Evolutionary conservation across 2,113 vertebrate species (phyloP).

Genomic region (Pedionomus torquatus): DNA sequence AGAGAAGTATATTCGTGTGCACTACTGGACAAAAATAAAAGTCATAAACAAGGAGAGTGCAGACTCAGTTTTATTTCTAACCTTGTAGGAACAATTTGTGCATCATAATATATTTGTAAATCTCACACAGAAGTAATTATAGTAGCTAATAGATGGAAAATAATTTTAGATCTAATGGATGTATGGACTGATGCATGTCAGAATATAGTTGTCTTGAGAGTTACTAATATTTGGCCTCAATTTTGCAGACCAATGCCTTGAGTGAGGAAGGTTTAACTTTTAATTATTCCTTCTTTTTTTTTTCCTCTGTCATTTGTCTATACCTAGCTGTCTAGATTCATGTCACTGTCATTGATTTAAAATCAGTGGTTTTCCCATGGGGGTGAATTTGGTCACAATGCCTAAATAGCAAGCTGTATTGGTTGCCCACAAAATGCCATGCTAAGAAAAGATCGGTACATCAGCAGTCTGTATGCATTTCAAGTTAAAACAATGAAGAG

Average conservation of each 20-base stretch:
- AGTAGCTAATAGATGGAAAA: not conserved
- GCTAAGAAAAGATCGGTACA: not conserved
- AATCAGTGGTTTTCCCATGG: not conserved
- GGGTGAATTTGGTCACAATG: not conserved
- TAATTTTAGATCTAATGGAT: not conserved
- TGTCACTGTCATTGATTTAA: not conserved
- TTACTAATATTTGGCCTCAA: not conserved
- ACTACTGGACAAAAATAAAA: not conserved
- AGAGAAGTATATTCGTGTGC: not conserved
- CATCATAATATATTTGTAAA: not conserved
- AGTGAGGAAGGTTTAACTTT: not conserved
- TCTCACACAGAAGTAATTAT: not conserved
- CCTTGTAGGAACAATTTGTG: not conserved
- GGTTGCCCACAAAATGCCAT: not conserved
- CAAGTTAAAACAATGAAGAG: not conserved
- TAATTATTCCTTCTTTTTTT: not conserved
- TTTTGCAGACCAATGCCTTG: not conserved
- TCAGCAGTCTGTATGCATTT: not conserved
- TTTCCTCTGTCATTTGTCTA: not conserved
- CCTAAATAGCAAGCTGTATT: not conserved
- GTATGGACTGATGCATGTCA: not conserved
- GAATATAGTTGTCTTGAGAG: not conserved
- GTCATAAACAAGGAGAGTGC: not conserved
- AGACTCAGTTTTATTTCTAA: not conserved
- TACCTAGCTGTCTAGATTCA: not conserved